Evolutionary conservation across 2,888 invertebrate genomes (phyloP).

Genomic region (Yponomeuta malinellus): DNA sequence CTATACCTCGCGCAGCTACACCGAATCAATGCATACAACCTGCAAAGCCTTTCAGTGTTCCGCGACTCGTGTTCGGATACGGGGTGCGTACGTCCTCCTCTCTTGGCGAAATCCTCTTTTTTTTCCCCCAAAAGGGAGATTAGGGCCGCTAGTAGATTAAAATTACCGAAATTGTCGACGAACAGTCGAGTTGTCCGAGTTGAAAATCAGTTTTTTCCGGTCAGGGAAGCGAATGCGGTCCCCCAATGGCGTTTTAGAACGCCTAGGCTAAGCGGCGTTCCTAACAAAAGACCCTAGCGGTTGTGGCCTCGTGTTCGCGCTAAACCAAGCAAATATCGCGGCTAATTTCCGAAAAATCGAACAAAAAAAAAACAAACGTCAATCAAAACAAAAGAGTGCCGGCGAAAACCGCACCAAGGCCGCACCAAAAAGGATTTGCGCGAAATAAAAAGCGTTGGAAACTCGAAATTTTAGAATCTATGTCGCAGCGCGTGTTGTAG

Average conservation of each 20-base stretch:
- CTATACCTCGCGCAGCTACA: slow-evolving; percentile 47
- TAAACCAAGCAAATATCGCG: neutral
- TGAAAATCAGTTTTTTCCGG: neutral
- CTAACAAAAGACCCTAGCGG: slow-evolving; percentile 42
- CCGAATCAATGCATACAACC: slow-evolving; percentile 72
- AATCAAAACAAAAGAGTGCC: slow-evolving; percentile 13
- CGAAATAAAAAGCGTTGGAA: slow-evolving; percentile 17
- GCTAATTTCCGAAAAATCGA: neutral
- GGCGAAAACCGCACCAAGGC: no score
- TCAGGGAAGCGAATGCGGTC: slow-evolving; percentile 25
- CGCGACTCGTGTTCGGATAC: slow-evolving; percentile 30
- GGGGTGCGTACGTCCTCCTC: slow-evolving; percentile 6
- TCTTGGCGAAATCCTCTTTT: neutral
- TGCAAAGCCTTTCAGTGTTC: slow-evolving; percentile 60
- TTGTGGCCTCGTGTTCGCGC: slow-evolving; percentile 35
- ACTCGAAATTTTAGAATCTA: slow-evolving; percentile 16
- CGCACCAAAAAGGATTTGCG: no score
- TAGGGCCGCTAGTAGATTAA: neutral
- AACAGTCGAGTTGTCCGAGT: no score
- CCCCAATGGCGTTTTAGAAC: slow-evolving; percentile 18
- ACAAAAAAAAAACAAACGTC: slow-evolving; percentile 18
- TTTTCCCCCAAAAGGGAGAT: neutral
- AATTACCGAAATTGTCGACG: neutral
- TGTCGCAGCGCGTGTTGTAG: slow-evolving; percentile 2
- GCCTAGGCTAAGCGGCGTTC: slow-evolving; percentile 22